Evolutionary conservation across 2,888 invertebrate species (phyloP).

Genomic region (Lypha dubia): DNA sequence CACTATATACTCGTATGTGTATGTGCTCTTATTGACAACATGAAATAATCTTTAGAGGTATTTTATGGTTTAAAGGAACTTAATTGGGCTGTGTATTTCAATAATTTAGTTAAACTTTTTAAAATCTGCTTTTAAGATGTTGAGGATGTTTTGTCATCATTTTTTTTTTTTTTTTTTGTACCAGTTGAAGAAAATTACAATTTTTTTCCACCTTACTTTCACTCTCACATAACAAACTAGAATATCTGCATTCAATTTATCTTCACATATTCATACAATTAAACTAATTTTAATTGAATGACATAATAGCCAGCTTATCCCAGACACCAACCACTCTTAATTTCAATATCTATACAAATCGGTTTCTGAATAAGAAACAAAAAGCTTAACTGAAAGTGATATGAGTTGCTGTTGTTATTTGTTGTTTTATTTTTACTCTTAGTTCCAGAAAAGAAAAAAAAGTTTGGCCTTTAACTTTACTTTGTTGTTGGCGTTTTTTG

Average conservation of each 20-base stretch:
- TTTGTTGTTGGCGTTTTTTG: not conserved
- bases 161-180: too few relatives aligned
- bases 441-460: conserved; percentile 37
- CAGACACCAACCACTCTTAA: conserved; percentile 59
- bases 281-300: conserved; percentile 17
- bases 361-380: not conserved
- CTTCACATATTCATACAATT: not conserved
- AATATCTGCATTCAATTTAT: not conserved
- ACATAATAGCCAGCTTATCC: conserved; percentile 31
- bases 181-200: too few relatives aligned
- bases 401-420: conserved; percentile 46
- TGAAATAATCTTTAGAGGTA: too few relatives aligned
- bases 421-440: conserved; percentile 37
- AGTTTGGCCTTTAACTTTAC: conserved; percentile 63
- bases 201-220: not conserved
- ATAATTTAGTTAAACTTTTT: too few relatives aligned
- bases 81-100: too few relatives aligned
- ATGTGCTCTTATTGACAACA: too few relatives aligned
- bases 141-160: too few relatives aligned
- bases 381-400: conserved; percentile 61
- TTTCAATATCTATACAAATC: conserved; percentile 26
- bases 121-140: too few relatives aligned
- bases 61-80: too few relatives aligned
- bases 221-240: not conserved
- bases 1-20: too few relatives aligned